Base-by-base conservation (phyloP, 2,113 vertebrate species). In the Nematolebias whitei region DNA sequence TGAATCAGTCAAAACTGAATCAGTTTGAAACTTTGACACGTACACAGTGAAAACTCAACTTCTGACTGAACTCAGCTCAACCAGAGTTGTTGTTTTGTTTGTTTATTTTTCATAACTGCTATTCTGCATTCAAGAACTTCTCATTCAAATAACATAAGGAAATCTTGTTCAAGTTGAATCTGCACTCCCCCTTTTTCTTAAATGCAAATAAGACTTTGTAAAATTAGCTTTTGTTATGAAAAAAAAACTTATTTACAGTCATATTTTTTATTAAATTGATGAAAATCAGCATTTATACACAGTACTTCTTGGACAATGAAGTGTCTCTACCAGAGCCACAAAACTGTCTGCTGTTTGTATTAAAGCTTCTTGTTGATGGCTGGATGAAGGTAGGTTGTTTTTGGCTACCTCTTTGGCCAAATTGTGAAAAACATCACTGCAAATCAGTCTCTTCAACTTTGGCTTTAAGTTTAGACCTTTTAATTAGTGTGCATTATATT, bases 391-490 rank as follows among this genome's bases (percentile, higher is more conserved):
- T n/a, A n/a, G n/a, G n/a, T n/a, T n/a, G 4, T 59, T 51, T 49
- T 60, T 44, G 12, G 32, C n/a, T n/a, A 32, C 43, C 43, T 47
- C 16, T 29, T 1, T n/a, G n/a, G n/a, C n/a, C n/a, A n/a, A 18
- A 67, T 51, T 43, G 18, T 23, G 11, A 64, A 47, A 9, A 32
- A 24, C 6, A 49, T 43, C 16, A 43, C 54, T 19, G 9, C 13
- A 84, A 68, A 65, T 71, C 41, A 52, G 45, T 54, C 51, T 14
- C 20, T 50, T 47, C n/a, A 26, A 20, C 20, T 12, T 52, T 18
- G 47, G 43, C 51, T 53, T 20, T n/a, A 44, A 47, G 16, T 29
- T n/a, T 18, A 2, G 1, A 23, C 29, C n/a, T 76, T 53, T 1
- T 40, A 54, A 61, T 67, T 52, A 53, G 18, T n/a, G 4, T 12